A percentile compares a stretch with the other conserved stretches of the same genome.
Conservation (phyloP, 2,888 invertebrate genomes). For the Neoitamus cyanurus region DNA sequence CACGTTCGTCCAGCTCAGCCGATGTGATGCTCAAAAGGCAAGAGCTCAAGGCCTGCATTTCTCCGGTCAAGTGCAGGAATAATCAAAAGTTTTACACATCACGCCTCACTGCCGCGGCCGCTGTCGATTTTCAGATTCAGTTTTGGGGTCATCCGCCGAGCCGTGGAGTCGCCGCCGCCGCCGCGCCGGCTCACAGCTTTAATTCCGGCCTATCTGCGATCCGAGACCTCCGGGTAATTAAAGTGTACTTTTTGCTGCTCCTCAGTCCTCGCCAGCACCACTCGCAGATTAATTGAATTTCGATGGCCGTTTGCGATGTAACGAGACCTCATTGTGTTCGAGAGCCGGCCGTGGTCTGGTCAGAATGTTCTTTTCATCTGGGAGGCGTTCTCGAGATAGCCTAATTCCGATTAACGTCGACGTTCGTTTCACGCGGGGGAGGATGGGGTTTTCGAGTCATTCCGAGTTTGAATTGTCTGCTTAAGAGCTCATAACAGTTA, state of each 20-base stretch:
- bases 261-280: neutral
- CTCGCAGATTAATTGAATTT: neutral
- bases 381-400: neutral
- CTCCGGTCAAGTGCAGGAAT: slow-evolving; percentile 12
- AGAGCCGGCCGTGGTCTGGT: neutral
- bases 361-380: neutral
- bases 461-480: neutral
- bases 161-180: neutral
- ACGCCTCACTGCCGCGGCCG: neutral
- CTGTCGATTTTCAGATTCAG: slow-evolving; percentile 12
- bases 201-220: neutral
- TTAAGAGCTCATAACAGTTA: slow-evolving; percentile 1
- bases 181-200: too few relatives aligned
- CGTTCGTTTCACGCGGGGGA: neutral
- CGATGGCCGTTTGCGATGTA: neutral
- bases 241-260: neutral
- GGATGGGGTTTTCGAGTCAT: neutral
- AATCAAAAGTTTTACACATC: slow-evolving; percentile 17
- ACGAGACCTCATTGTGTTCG: neutral
- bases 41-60: slow-evolving; percentile 18
- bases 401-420: neutral
- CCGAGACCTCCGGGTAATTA: neutral
- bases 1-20: neutral
- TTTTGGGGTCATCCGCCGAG: neutral
- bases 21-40: neutral